Evolutionary conservation across 2,797 vertebrate species (phyloP), one percentile per base, ranked within the genome.

Genomic region (Enteromius radiatus): DNA sequence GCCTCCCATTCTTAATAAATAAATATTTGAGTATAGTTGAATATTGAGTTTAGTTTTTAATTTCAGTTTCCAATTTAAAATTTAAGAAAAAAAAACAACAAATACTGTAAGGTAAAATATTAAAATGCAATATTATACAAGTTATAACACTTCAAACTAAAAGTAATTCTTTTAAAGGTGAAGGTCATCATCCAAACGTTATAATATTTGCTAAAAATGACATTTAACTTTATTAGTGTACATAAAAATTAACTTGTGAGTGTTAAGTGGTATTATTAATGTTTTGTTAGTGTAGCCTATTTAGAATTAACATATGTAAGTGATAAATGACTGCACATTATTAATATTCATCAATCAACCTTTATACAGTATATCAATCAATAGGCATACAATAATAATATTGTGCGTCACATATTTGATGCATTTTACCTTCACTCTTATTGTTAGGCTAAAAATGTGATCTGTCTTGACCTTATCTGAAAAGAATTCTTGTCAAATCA

Each of bases 401-500:
- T 70, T 47, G 26, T 17, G 10, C 17, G 10, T 38, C 19, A 5
- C 33, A 38, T n/a, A 38, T 67, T 12, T 38, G 19, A 64, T 33
- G 63, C 31, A 64, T 28, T 45, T 28, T 70, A 19, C 23, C 14
- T 69, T 19, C 26, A 45, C 45, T 68, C 2, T 68, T 23, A 15
- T 68, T 26, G n/a, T 69, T 69, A 1, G 23, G 3, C 19, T 31
- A 33, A 21, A 77, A 9, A 64, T 77, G 2, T 45, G 19, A 9
- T 64, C 6, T 26, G 21, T 56, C 9, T 36, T 79, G 49, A 69
- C n/a, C 33, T 5, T 17, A 3, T 73, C n/a, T 9, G 45, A 45
- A 7, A 64, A 61, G n/a, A 41, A 84, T 56, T 68, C n/a, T 49
- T 23, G 61, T 47, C 19, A 65, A 77, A 77, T 64, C 2, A 61